Base-by-base conservation (phyloP, 1,140 invertebrate genomes). In the Bradynema listronoti region DNA sequence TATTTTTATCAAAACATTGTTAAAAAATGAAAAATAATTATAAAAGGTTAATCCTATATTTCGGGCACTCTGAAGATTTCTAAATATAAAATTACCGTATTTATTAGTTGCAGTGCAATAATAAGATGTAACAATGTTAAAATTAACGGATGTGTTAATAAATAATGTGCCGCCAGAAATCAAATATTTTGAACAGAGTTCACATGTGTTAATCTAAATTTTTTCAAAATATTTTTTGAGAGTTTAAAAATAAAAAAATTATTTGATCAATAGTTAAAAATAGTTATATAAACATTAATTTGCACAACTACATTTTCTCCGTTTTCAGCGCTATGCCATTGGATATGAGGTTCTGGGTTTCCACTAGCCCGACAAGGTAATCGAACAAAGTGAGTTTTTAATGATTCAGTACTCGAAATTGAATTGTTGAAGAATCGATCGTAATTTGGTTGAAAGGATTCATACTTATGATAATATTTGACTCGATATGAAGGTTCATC, bases 101-200 rank as follows among this genome's bases (percentile, higher is more conserved):
- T 62, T 34, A 29, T 67, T 67, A 29, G 58, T 56, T n/a, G 58
- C 68, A 16, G 46, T 33, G 29, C 66, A 68, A 53, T 68, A 59
- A 43, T 51, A 68, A 16, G 65, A 46, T 27, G 46, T 41, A 33
- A 61, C 43, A 14, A 55, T 45, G 24, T 19, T 39, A 39, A 24
- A 25, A n/a, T 45, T 19, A 43, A 45, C 30, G 19, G 43, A 27
- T 6, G 65, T 43, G 6, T 58, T 58, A 24, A 68, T 66, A 9
- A 68, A 30, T 32, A 68, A 43, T 3, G 67, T 27, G 27, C 66
- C 66, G 9, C 68, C 66, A 39, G 59, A 65, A 14, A 68, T 39
- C 9, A 70, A 39, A 43, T 49, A 68, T n/a, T 39, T 29, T 2
- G 52, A 36, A n/a, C 47, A 57, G 25, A 52, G 22, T 16, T 34